These are phyloP conservation scores for Drosophila helvetica DNA, from an alignment of 2,888 invertebrate genomes.

Conservation along the genomic window DNA sequence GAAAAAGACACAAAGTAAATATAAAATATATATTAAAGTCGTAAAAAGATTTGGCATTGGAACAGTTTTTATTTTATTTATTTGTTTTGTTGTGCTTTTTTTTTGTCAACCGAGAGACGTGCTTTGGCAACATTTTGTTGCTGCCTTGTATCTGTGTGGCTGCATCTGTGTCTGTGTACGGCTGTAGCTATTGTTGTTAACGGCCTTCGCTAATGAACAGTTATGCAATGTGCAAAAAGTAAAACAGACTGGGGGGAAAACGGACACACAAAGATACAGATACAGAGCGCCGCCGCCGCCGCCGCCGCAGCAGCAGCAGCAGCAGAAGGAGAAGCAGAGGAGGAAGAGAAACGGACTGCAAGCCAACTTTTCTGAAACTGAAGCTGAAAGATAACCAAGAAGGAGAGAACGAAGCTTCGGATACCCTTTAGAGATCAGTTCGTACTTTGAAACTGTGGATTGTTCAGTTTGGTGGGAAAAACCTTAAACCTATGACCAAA, in stretches of 20 bases:
- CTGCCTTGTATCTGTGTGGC: constrained; percentile 27
- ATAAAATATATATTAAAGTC: constrained; percentile 15
- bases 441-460: too few relatives aligned
- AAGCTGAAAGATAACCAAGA: constrained; percentile 40
- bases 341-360: constrained; percentile 42
- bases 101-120: constrained; percentile 47
- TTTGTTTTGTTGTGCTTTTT: not conserved
- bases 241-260: constrained; percentile 24
- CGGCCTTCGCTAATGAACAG: constrained; percentile 76
- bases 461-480: too few relatives aligned
- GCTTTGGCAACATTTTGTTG: constrained; percentile 48
- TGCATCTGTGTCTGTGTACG: not conserved
- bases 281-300: not conserved
- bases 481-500: too few relatives aligned
- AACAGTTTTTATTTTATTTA: constrained; percentile 5
- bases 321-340: constrained; percentile 27
- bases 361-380: constrained; percentile 52
- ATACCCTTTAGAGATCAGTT: constrained; percentile 4
- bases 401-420: not conserved
- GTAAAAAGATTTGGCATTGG: constrained; percentile 35
- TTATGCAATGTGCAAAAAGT: constrained; percentile 73
- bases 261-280: constrained; percentile 16
- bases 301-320: constrained; percentile 16
- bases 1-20: not conserved
- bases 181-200: constrained; percentile 46